These are phyloP conservation scores for Spea hammondii DNA, from an alignment of 2,797 vertebrate genomes.

Conservation along the genomic window DNA sequence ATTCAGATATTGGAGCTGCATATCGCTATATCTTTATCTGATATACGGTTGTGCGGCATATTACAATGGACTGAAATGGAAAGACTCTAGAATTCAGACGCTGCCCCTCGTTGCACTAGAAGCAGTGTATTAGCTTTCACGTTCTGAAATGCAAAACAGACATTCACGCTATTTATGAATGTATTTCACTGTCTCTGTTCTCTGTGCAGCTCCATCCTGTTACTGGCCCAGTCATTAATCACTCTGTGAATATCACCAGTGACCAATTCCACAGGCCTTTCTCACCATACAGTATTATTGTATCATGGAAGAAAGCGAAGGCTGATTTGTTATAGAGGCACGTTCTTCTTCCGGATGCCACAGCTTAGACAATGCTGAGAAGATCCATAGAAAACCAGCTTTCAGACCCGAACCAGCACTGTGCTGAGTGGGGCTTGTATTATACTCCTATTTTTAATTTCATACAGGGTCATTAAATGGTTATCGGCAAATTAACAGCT, in stretches of 20 bases:
- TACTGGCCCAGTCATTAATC: constrained; percentile 36
- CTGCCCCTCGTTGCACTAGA: too few relatives aligned
- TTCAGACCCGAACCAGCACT: neutral
- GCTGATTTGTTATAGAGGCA: neutral
- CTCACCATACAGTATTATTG: constrained; percentile 4
- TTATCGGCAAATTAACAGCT: too few relatives aligned
- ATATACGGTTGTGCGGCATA: too few relatives aligned
- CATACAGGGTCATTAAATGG: too few relatives aligned
- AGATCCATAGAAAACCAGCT: neutral
- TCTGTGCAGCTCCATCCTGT: constrained; percentile 20
- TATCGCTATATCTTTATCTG: too few relatives aligned
- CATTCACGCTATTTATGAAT: too few relatives aligned
- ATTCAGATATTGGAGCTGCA: too few relatives aligned
- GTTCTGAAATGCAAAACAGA: too few relatives aligned
- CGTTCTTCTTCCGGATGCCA: neutral
- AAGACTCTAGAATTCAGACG: too few relatives aligned
- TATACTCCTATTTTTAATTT: too few relatives aligned
- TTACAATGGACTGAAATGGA: too few relatives aligned
- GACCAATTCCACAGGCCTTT: constrained; percentile 14
- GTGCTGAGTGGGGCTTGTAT: neutral
- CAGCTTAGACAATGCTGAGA: constrained; percentile 11
- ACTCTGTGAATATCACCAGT: constrained; percentile 22
- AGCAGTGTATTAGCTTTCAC: too few relatives aligned
- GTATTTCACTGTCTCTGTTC: neutral
- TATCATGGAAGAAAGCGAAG: constrained; percentile 24